phyloP scores from a whole-genome alignment of 2,888 invertebrate genomes.

The Bombyx huttoni region DNA sequence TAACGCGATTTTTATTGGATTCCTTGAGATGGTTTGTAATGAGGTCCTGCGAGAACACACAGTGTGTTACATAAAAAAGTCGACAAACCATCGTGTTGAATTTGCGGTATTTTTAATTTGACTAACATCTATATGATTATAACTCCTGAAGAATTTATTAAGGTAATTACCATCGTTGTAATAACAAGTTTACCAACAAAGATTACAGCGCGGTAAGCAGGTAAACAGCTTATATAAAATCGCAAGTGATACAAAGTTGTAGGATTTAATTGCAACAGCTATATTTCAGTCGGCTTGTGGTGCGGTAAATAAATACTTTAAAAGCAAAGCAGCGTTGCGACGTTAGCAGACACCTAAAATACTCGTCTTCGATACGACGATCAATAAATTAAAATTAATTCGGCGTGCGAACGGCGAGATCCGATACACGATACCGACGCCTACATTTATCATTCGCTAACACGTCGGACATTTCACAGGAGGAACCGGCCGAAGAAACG shows the following conservation, averaged over 20 bases:
- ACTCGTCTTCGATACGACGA: slow-evolving; percentile 64
- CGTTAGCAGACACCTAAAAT: slow-evolving; percentile 64
- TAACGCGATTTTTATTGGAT: slow-evolving; percentile 13
- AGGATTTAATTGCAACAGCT: slow-evolving; percentile 13
- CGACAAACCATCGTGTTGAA: too few relatives aligned
- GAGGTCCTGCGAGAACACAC: slow-evolving; percentile 16
- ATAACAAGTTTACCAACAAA: too few relatives aligned
- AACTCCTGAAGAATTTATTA: too few relatives aligned
- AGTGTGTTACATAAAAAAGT: too few relatives aligned
- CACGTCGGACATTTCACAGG: slow-evolving; percentile 68
- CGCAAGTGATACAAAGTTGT: slow-evolving; percentile 13
- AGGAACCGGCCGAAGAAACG: slow-evolving; percentile 37
- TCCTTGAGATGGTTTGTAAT: slow-evolving; percentile 11
- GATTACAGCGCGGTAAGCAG: background rate
- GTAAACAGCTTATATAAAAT: background rate
- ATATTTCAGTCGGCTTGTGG: slow-evolving; percentile 24
- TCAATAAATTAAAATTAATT: slow-evolving; percentile 74
- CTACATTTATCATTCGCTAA: slow-evolving; percentile 73
- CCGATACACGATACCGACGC: slow-evolving; percentile 70
- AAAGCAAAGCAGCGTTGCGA: slow-evolving; percentile 45
- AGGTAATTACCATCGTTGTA: too few relatives aligned
- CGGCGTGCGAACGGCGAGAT: slow-evolving; percentile 71
- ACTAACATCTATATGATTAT: too few relatives aligned
- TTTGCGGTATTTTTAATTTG: too few relatives aligned
- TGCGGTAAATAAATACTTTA: slow-evolving; percentile 44